Evolutionary conservation across 2,888 invertebrate species (phyloP).

Genomic region (Hybos culiciformis): DNA sequence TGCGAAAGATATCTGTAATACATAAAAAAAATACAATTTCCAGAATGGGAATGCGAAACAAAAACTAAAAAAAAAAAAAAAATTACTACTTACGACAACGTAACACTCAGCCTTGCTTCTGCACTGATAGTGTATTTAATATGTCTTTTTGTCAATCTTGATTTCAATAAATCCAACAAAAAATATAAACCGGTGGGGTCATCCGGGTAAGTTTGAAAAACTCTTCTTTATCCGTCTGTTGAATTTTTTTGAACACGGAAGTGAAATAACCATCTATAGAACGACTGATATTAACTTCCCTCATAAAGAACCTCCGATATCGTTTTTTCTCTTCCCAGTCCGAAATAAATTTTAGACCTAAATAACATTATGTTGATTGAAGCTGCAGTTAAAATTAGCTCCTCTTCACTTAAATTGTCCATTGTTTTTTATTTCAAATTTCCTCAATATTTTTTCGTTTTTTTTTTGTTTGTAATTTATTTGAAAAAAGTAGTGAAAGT

Average conservation of each 20-base stretch:
- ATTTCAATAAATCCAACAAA: not conserved
- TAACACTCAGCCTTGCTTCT: conserved; percentile 1
- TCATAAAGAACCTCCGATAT: not conserved
- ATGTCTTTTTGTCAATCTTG: not conserved
- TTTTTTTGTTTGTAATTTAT: too few species aligned
- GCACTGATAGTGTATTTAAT: not conserved
- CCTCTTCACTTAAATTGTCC: not conserved
- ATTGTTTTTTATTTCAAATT: not conserved
- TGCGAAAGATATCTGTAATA: conserved; percentile 4
- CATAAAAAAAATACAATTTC: too few species aligned
- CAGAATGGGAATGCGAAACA: too few species aligned
- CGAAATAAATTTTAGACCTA: too few species aligned
- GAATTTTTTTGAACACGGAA: not conserved
- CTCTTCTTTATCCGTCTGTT: not conserved
- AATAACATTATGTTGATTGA: too few species aligned
- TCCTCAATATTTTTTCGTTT: not conserved
- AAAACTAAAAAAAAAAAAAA: too few species aligned
- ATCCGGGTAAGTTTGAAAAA: not conserved
- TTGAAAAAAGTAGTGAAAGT: too few species aligned
- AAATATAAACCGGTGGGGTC: not conserved
- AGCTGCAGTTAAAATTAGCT: not conserved
- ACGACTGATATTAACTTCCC: not conserved
- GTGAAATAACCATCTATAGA: not conserved
- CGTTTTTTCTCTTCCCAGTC: too few species aligned
- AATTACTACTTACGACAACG: conserved; percentile 5